These are phyloP conservation scores for Metopia argyrocephala DNA, from an alignment of 2,888 invertebrate species.

Conservation along the genomic window DNA sequence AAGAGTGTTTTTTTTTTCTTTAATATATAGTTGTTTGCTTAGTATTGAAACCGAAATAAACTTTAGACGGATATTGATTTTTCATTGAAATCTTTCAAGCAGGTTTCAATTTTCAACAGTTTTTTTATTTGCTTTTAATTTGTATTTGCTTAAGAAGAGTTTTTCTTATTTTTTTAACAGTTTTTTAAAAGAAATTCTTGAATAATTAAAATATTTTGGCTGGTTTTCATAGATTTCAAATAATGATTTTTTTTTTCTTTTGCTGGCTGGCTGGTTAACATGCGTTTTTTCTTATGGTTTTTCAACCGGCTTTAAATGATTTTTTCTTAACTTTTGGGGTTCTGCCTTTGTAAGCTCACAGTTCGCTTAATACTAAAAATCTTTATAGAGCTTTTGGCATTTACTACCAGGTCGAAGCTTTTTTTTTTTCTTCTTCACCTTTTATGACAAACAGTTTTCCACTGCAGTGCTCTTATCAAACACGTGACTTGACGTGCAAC, in stretches of 20 bases:
- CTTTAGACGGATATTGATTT: conserved; percentile 79
- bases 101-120: conserved; percentile 31
- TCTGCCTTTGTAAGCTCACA: conserved; percentile 67
- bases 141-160: not conserved
- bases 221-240: conserved; percentile 1
- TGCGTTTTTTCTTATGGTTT: conserved; percentile 48
- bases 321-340: conserved; percentile 53
- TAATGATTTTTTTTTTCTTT: not conserved
- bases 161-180: not conserved
- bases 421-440: conserved; percentile 17
- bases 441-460: conserved; percentile 19
- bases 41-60: conserved; percentile 76
- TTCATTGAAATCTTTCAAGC: conserved; percentile 60
- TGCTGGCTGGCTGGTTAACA: conserved; percentile 41
- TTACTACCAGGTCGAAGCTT: conserved; percentile 64
- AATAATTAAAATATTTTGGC: not conserved
- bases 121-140: conserved; percentile 1
- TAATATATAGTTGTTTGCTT: conserved; percentile 41
- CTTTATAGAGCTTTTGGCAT: conserved; percentile 55
- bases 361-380: conserved; percentile 71
- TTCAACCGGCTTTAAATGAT: conserved; percentile 64
- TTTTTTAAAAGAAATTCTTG: conserved; percentile 1
- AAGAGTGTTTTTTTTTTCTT: conserved; percentile 22
- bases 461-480: conserved; percentile 60
- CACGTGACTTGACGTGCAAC: conserved; percentile 49